Evolutionary conservation across 1,140 invertebrate genomes (phyloP).

Genomic region (Scaptomyza pallida): DNA sequence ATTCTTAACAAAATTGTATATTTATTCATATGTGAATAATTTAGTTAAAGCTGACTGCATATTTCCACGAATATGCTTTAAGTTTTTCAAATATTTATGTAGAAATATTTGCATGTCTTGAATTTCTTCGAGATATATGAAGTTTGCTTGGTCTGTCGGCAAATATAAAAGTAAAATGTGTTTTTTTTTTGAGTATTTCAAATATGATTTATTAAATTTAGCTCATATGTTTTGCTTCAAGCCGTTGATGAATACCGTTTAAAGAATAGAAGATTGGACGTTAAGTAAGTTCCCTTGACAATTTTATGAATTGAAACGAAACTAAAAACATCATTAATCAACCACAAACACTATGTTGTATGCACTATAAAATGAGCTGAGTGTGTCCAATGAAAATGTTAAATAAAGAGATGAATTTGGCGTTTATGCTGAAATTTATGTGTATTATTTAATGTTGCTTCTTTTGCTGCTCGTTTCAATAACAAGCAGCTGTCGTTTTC

Average conservation of each 20-base stretch:
- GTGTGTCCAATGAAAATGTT: not conserved
- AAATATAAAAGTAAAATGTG: no score
- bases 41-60: conserved; percentile 43
- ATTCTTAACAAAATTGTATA: conserved; percentile 48
- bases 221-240: no score
- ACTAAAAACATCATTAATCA: no score
- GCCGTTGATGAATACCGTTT: no score
- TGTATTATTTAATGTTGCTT: not conserved
- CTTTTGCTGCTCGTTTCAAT: conserved; percentile 25
- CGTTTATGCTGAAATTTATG: not conserved
- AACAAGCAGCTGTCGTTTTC: conserved; percentile 38
- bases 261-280: no score
- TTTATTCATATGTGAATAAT: conserved; percentile 71
- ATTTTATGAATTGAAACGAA: no score
- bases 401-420: not conserved
- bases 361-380: not conserved
- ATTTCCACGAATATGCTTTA: conserved; percentile 29
- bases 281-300: no score
- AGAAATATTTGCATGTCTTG: not conserved
- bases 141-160: no score
- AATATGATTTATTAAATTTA: no score
- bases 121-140: no score
- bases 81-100: not conserved
- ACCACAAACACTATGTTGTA: not conserved
- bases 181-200: no score